Conservation (phyloP, 2,113 vertebrate species). For the Phrynosoma blainvillii region DNA sequence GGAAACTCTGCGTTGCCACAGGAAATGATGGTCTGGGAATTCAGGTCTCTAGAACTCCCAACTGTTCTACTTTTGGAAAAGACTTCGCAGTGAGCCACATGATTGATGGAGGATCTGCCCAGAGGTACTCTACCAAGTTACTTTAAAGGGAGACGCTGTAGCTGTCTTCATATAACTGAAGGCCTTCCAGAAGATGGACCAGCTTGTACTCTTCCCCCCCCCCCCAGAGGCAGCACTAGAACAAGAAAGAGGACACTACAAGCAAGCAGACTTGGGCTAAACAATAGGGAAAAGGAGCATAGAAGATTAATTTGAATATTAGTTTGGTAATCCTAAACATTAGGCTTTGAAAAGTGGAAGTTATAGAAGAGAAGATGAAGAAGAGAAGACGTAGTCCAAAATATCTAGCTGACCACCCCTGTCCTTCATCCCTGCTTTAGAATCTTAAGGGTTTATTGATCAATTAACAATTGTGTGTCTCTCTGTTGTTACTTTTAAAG, state of each 20-base stretch:
- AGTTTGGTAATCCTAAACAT: too few species aligned
- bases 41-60: slow-evolving; percentile 66
- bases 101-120: slow-evolving; percentile 53
- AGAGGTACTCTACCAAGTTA: slow-evolving; percentile 69
- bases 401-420: too few species aligned
- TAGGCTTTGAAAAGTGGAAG: too few species aligned
- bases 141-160: background rate
- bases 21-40: slow-evolving; percentile 67
- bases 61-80: slow-evolving; percentile 57
- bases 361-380: too few species aligned
- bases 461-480: background rate
- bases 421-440: background rate
- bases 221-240: background rate
- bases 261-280: background rate
- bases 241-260: too few species aligned
- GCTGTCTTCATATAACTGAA: background rate
- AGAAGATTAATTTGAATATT: background rate
- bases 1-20: slow-evolving; percentile 81
- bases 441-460: background rate
- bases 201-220: background rate
- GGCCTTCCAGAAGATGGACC: too few species aligned
- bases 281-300: background rate
- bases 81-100: slow-evolving; percentile 56
- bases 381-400: too few species aligned
- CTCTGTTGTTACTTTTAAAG: slow-evolving; percentile 49